These are phyloP conservation scores for Limanda limanda DNA, from an alignment of 2,113 vertebrate species.

Conservation along the genomic window DNA sequence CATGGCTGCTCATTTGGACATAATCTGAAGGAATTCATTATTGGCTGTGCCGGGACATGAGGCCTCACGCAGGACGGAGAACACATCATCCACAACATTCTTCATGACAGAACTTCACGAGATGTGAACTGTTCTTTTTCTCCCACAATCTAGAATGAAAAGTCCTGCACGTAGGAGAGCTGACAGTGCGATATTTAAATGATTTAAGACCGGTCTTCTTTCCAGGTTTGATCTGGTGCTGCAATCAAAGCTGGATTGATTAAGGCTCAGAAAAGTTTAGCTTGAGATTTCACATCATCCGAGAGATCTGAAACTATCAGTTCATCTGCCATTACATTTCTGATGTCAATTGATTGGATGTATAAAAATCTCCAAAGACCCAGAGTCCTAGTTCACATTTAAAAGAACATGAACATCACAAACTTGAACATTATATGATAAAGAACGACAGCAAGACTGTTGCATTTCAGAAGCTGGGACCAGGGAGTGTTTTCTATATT, in stretches of 20 bases:
- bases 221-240: constrained; percentile 18
- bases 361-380: too few species aligned
- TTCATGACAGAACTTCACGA: not conserved
- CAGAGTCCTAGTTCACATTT: too few species aligned
- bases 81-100: not conserved
- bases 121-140: not conserved
- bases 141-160: not conserved
- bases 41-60: constrained; percentile 28
- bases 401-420: too few species aligned
- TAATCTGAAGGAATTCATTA: constrained; percentile 47
- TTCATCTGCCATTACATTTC: too few species aligned
- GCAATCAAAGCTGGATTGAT: constrained; percentile 8
- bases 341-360: too few species aligned
- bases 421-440: too few species aligned
- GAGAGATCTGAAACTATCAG: too few species aligned
- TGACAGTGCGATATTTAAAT: not conserved
- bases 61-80: constrained; percentile 10
- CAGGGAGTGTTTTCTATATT: too few species aligned
- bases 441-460: not conserved
- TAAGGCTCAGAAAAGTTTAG: not conserved
- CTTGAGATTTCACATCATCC: too few species aligned
- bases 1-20: constrained; percentile 57
- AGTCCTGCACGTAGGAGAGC: not conserved
- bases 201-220: not conserved
- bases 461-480: too few species aligned